Conservation (phyloP, 2,797 vertebrate genomes). For the Myiotriccus ornatus region DNA sequence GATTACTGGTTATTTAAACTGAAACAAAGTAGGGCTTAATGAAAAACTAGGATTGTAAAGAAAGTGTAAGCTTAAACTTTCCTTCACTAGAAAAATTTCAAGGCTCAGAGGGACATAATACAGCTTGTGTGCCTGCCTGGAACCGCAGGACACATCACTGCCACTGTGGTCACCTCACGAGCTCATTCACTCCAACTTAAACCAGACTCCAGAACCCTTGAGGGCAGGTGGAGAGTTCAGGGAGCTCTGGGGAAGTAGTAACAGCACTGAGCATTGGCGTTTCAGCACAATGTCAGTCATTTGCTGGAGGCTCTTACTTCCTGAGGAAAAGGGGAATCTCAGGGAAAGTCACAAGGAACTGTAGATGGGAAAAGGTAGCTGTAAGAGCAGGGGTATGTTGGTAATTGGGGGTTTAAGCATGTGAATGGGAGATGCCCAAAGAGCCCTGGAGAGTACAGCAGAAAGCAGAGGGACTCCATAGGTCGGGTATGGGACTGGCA, state of each 20-base stretch:
- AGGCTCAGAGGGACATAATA: not conserved
- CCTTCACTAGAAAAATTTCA: not conserved
- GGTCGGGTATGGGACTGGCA: not conserved
- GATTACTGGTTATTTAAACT: not conserved
- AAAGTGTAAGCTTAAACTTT: not conserved
- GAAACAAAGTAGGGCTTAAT: not conserved
- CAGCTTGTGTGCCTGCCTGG: not conserved
- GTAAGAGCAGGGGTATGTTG: not conserved
- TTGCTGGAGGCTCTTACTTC: not conserved
- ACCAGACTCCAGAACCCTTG: not conserved
- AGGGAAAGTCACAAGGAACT: not conserved
- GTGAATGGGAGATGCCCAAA: accelerated
- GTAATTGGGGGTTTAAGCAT: not conserved
- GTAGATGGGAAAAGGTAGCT: not conserved
- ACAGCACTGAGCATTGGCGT: not conserved
- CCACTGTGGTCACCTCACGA: not conserved
- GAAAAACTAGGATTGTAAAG: not conserved
- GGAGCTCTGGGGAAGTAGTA: not conserved
- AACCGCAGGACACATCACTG: not conserved
- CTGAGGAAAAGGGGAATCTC: not conserved
- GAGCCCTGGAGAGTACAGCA: not conserved
- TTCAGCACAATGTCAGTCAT: not conserved
- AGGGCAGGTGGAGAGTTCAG: not conserved
- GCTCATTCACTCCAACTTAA: not conserved
- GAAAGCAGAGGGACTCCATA: not conserved